Base-by-base conservation (phyloP, 2,797 vertebrate species). In the Lindbergichthys nudifrons region DNA sequence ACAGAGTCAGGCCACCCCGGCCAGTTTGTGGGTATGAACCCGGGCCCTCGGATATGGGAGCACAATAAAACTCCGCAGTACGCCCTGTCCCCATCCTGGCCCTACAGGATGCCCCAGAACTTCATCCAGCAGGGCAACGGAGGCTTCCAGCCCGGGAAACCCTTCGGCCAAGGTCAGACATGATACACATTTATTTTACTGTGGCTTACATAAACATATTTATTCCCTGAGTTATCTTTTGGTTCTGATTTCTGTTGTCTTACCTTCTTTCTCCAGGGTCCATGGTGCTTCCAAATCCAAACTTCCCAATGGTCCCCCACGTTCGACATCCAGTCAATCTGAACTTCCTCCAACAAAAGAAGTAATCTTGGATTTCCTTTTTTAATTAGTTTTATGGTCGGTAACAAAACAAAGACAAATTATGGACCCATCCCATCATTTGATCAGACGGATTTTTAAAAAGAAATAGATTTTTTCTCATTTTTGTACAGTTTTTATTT, bases 401-500 rank as follows among this genome's bases (percentile, higher is more conserved):
- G 82, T 86, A 79, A 77, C 48, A 64, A 43, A 93, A 92, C 80
- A 54, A 79, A 82, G 76, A 71, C 92, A 66, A 77, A 80, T 56
- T 15, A 88, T 84, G 84, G 83, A 94, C 94, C 95, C 93, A 96
- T 87, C 87, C 71, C 89, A 87, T 91, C 88, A 93, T 94, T 90
- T 95, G 94, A 94, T 96, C 96, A 94, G 92, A 87, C 94, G 93
- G 92, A 94, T 96, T 98, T 97, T 97, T 97, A 92, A 94, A 64
- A 93, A 92, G 76, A 88, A 89, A 95, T 36, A 36, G 32, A 26
- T 46, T 36, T 94, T 99, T 96, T 98, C 97, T 96, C 94, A 96
- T 97, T 97, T 98, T 98, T 99, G 97, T 99, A 99, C 95, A 98
- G 96, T 97, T 98, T 98, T 96, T 87, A 70, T 63, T 88, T 87